Evolutionary conservation across 2,113 vertebrate species (phyloP).

Genomic region (Melanerpes aurifrons): DNA sequence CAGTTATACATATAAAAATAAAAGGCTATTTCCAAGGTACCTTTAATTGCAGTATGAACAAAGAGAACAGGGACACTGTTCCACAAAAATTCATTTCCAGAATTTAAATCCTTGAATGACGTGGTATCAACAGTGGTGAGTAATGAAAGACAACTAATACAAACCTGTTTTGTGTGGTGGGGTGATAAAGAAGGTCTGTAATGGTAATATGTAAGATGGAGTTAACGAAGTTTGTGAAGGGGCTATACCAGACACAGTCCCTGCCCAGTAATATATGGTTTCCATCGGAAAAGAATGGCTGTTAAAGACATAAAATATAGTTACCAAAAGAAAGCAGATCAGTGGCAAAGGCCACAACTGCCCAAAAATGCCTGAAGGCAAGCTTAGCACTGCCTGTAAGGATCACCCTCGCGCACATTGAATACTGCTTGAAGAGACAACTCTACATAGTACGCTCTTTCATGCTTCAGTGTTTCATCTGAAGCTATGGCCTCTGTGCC

Average conservation of each 20-base stretch:
- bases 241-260: neutral
- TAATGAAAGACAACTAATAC: neutral
- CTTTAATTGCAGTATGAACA: neutral
- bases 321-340: neutral
- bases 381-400: neutral
- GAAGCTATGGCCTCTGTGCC: neutral
- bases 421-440: neutral
- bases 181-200: neutral
- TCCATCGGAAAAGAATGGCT: neutral
- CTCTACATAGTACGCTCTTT: accelerated
- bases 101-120: neutral
- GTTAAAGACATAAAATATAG: neutral
- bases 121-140: neutral
- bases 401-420: accelerated
- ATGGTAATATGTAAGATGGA: accelerated
- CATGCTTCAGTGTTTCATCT: neutral
- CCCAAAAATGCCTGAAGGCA: neutral
- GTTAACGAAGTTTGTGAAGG: neutral
- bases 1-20: neutral
- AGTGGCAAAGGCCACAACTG: neutral
- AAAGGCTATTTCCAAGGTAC: neutral
- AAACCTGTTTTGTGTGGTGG: accelerated
- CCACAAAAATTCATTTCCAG: neutral
- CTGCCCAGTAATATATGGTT: neutral
- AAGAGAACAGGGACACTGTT: neutral